Percentiles rank a stretch among this genome's conserved stretches.
Evolutionary conservation across 2,888 invertebrate genomes (phyloP).

Genomic region (Melangyna quadrimaculata): DNA sequence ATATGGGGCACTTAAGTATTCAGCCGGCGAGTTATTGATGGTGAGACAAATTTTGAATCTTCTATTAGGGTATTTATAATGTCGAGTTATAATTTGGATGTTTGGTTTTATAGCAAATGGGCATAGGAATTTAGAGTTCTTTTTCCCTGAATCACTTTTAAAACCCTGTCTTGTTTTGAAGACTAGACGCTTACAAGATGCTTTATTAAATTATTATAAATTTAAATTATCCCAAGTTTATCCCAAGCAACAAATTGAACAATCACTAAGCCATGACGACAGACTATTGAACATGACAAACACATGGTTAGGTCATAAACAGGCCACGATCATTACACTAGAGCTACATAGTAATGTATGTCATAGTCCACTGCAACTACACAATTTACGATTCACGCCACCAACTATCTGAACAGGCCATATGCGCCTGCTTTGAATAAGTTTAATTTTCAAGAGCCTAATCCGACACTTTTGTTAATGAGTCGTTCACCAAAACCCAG

Average conservation of each 20-base stretch:
- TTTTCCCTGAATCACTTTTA: too few relatives aligned
- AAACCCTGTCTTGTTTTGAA: background rate
- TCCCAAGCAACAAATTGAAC: background rate
- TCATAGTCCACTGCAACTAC: conserved; percentile 7
- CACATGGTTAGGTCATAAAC: conserved; percentile 50
- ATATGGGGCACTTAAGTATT: too few relatives aligned
- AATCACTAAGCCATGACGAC: background rate
- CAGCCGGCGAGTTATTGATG: too few relatives aligned
- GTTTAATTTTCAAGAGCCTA: conserved; percentile 40
- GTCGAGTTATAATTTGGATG: too few relatives aligned
- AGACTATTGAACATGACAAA: conserved; percentile 11
- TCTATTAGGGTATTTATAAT: too few relatives aligned
- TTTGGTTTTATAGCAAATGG: too few relatives aligned
- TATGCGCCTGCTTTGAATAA: conserved; percentile 2
- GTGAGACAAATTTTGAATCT: too few relatives aligned
- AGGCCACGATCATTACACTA: conserved; percentile 52
- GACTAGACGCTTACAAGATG: too few relatives aligned
- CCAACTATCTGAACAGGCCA: background rate
- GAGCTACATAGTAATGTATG: too few relatives aligned
- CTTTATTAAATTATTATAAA: conserved; percentile 53
- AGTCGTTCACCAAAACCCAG: conserved; percentile 25
- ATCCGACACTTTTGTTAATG: conserved; percentile 52
- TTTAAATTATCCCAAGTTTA: conserved; percentile 40
- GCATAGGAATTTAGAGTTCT: too few relatives aligned
- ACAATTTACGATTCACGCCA: conserved; percentile 18